Base-by-base conservation (phyloP, 2,113 vertebrate genomes). In the Plestiodon gilberti region DNA sequence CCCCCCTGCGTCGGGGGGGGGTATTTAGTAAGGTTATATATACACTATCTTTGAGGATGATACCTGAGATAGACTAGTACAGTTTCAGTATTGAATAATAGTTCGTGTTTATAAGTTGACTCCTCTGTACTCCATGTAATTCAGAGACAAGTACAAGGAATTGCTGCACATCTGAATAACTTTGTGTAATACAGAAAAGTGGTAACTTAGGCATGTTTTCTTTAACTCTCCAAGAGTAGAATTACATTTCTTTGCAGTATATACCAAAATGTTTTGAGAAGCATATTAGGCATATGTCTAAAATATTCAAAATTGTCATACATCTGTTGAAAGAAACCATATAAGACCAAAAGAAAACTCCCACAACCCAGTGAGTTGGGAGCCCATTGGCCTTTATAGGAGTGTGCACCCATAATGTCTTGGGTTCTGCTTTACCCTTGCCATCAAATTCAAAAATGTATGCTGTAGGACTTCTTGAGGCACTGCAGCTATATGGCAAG, bases 121-220 rank as follows among this genome's bases (percentile, higher is more conserved):
- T 70, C 43, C 20, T 87, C 59, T 69, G 3, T 62, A 3, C 61
- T 30, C 62, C 2, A 61, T 77, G 85, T 25, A 71, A 52, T 76
- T 59, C 1, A 81, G 78, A 88, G 77, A 80, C 76, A 85, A 23
- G 20, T 87, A 75, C 30, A 74, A 62, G 78, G n/a, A 71, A 8
- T 70, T 88, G 48, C 35, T 70, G 73, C 79, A 3, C 84, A 85
- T 87, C 87, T 92, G 84, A 70, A 43, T 52, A 67, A 48, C 57
- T 35, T 69, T 62, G 2, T 80, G 75, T 30, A 89, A 52, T 0
- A 0, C 75, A n/a, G 55, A 40, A 80, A 64, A n/a, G n/a, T n/a
- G 4, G 5, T 62, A 28, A 40, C 43, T 11, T 61, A 8, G 43
- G 43, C 76, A 40, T 28, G 70, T 52, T 81, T 15, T 15, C 14